Evolutionary conservation across 2,888 invertebrate genomes (phyloP), one percentile per base, ranked within the genome.

Genomic region (Ganaspis brasiliensis): DNA sequence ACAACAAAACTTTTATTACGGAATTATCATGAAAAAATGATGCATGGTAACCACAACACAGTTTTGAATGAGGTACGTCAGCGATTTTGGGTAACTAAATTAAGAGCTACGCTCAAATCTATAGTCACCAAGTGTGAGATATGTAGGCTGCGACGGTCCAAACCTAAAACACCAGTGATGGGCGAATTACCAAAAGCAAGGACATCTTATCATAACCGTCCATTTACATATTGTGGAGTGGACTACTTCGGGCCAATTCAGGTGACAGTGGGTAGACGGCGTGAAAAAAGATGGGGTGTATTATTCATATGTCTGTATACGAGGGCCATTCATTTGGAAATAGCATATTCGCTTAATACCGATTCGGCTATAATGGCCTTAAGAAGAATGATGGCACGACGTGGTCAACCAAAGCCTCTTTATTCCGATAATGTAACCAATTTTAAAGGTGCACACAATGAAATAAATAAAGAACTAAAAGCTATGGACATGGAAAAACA

Each of bases 241-340:
- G 80, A 83, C 55, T 78, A 76, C 40, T 82, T 82, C 67, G 81
- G 82, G 0, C 82, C 82, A 8, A 77, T 81, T 49, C 26, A 59
- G 3, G 79, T 83, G 1, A 24, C 70, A 0, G 45, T 80, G 2
- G 78, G 76, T 1, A 12, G 75, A 49, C 49, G 79, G 3, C 14
- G 73, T 2, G 79, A 81, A 57, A 81, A 79, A 16, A 70, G 79
- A 21, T 81, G 76, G 75, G 80, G 81, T 1, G 79, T 70, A 0
- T 19, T 82, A 12, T 83, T 83, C 40, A 80, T 80, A 0, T 81
- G 83, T 21, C 40, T 80, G 8, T 80, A 78, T 0, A 75, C 76
- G 0, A 55, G 80, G 45, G 81, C 77, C 0, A 71, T 82, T 12
- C 57, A 57, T 57, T 14, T 57, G 1, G 57, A 57, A 26, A 21